These are phyloP conservation scores for Agrotis clavis DNA, from an alignment of 2,888 invertebrate genomes.

Conservation along the genomic window DNA sequence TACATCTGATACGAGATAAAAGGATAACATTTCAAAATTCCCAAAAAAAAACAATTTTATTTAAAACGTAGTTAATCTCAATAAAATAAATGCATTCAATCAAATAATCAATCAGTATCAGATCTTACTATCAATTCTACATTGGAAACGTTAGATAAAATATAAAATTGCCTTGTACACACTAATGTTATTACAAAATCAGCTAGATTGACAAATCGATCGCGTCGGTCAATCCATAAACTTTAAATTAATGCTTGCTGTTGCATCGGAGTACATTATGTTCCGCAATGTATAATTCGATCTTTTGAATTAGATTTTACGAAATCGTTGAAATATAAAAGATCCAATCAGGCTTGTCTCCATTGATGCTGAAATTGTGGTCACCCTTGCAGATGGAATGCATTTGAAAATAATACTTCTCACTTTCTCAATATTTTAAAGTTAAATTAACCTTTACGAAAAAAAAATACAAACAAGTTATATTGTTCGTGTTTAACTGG, in stretches of 20 bases:
- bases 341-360: constrained; percentile 1
- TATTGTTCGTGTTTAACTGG: too few relatives aligned
- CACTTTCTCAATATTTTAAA: too few relatives aligned
- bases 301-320: constrained; percentile 11
- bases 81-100: constrained; percentile 6
- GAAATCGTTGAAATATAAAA: neutral
- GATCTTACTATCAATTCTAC: constrained; percentile 9
- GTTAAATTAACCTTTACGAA: neutral
- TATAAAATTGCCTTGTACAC: neutral
- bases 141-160: constrained; percentile 14
- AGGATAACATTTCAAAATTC: neutral
- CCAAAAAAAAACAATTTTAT: neutral
- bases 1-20: neutral
- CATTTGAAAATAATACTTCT: neutral
- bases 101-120: constrained; percentile 13
- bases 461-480: neutral
- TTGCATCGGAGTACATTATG: neutral
- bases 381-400: neutral
- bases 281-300: constrained; percentile 14
- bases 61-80: constrained; percentile 5
- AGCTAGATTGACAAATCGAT: constrained; percentile 31
- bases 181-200: constrained; percentile 28
- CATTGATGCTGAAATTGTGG: neutral
- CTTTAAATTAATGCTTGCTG: neutral
- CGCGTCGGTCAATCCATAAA: neutral